Evolutionary conservation across 2,113 vertebrate genomes (phyloP).

Genomic region (Sceloporus undulatus): DNA sequence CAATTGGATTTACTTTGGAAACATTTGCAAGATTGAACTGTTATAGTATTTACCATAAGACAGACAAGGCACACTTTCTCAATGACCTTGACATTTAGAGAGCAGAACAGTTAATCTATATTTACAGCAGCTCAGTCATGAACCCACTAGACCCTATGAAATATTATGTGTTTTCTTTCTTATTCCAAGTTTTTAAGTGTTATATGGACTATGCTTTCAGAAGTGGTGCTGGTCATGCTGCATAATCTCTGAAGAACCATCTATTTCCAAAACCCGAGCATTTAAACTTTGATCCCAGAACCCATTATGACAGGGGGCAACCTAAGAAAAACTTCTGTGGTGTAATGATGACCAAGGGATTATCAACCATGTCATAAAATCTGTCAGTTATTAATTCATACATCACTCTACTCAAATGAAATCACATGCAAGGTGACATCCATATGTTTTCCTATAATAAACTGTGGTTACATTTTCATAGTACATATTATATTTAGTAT

Average conservation of each 20-base stretch:
- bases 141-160: not conserved
- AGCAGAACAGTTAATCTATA: not conserved
- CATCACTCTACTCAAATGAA: not conserved
- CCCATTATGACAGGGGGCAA: not conserved
- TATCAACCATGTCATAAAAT: not conserved
- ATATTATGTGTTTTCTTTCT: not conserved
- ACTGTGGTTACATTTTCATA: not conserved
- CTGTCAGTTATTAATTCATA: not conserved
- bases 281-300: not conserved
- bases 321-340: not conserved
- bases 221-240: not conserved
- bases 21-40: not conserved
- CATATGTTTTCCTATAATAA: not conserved
- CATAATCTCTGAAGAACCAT: not conserved
- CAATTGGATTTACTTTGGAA: not conserved
- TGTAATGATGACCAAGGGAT: not conserved
- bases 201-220: not conserved
- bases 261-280: not conserved
- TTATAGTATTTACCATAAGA: not conserved
- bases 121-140: not conserved
- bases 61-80: not conserved
- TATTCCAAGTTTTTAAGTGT: not conserved
- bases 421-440: not conserved
- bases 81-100: not conserved
- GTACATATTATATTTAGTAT: not conserved